A percentile compares a stretch with the other conserved stretches of the same genome.
These are phyloP conservation scores for Lordiphosa stackelbergi DNA, from an alignment of 1,140 invertebrate genomes.

Conservation along the genomic window DNA sequence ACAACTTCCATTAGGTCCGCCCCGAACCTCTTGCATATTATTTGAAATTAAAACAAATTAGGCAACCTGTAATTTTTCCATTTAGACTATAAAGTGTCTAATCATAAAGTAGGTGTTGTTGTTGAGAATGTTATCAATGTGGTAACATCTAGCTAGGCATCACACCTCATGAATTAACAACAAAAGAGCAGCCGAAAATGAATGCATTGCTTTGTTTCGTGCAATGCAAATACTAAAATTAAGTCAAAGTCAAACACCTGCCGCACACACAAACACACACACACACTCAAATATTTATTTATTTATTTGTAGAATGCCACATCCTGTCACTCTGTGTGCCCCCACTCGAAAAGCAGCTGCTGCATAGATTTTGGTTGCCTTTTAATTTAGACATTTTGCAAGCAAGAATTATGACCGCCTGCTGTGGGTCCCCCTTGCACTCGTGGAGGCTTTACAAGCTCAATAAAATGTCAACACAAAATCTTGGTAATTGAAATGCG, in stretches of 20 bases:
- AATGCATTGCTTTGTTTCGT: constrained; percentile 56
- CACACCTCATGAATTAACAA: constrained; percentile 73
- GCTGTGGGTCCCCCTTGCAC: constrained; percentile 36
- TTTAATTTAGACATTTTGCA: constrained; percentile 71
- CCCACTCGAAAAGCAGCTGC: constrained; percentile 2
- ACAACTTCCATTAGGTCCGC: constrained; percentile 67
- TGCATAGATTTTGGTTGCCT: constrained; percentile 26
- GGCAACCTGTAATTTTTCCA: constrained; percentile 72
- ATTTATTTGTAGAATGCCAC: constrained; percentile 10
- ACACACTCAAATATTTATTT: constrained; percentile 26
- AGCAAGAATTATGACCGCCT: constrained; percentile 50
- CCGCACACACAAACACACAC: neutral
- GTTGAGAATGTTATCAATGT: constrained; percentile 46
- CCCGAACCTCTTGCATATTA: constrained; percentile 56
- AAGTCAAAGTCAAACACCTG: constrained; percentile 44
- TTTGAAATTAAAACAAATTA: constrained; percentile 76
- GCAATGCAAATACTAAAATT: no score
- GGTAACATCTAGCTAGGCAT: constrained; percentile 15
- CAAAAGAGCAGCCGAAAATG: constrained; percentile 55
- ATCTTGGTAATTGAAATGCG: constrained; percentile 63
- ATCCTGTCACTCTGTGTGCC: constrained; percentile 15
- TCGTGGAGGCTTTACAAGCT: constrained; percentile 33
- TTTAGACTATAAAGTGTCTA: constrained; percentile 73
- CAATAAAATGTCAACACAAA: constrained; percentile 71
- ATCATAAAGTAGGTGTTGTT: constrained; percentile 73